Evolutionary conservation across 2,888 invertebrate genomes (phyloP), one percentile per base, ranked within the genome.

Genomic region (Drosophila seclusa): DNA sequence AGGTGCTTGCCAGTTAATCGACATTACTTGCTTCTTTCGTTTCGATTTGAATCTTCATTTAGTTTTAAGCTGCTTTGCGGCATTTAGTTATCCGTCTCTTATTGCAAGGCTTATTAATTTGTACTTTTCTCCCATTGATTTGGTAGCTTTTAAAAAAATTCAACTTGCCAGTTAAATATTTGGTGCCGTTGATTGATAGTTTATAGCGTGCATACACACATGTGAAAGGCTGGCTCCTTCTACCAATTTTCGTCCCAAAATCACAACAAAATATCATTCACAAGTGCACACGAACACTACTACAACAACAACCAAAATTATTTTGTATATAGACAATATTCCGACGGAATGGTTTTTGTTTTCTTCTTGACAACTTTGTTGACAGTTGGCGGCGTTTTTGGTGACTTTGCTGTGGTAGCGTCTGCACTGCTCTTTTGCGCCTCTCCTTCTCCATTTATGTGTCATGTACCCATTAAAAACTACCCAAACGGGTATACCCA

Each of bases 331-430:
- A 60, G 58, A 68, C 42, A 68, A 73, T 62, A 73, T 68, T 68
- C 45, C 27, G 63, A 45, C 34, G 54, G 36, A 53, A 73, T 75
- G 61, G 54, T 69, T 74, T 64, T 50, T 40, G 36, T 69, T 65
- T 74, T 54, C 54, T 59, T 62, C 63, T 59, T 63, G 54, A 55
- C 74, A 73, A 73, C 68, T 73, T 73, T 73, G 73, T 68, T 73
- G 68, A 68, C 74, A 73, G 62, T 74, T 68, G 68, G 58, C 29
- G 62, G 50, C 50, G 48, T 73, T 68, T 73, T 50, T 45, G 73
- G 45, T 62, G 61, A 73, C 48, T 73, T 50, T 73, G 36, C 57
- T 73, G 40, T 73, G 38, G 53, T 50, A 36, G 42, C 36, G 16
- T 40, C 49, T 31, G 6, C 24, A 13, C 29, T 11, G 42, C 31